phyloP scores from a whole-genome alignment of 2,797 vertebrate genomes.

The Danio jaintianensis region DNA sequence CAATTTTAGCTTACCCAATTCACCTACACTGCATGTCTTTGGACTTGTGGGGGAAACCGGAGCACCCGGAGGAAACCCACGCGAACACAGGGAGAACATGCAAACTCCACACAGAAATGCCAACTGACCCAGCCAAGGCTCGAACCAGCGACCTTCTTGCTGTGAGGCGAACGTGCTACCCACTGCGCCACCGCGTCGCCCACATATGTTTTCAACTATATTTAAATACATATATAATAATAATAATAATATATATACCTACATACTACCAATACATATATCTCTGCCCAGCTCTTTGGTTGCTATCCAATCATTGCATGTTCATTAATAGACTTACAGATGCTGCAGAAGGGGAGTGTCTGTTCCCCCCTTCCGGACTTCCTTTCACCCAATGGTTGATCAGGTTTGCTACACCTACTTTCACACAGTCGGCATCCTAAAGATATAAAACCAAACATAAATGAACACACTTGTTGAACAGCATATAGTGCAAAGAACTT shows the following conservation, averaged over 20 bases:
- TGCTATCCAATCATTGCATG: not conserved
- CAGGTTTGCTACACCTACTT: constrained; percentile 80
- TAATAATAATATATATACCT: not conserved
- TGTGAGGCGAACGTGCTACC: too few relatives aligned
- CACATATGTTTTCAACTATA: too few relatives aligned
- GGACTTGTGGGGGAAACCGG: too few relatives aligned
- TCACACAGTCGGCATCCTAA: constrained; percentile 81
- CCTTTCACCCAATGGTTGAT: constrained; percentile 85
- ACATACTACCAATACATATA: not conserved
- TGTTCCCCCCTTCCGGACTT: constrained; percentile 69
- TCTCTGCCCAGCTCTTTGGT: not conserved
- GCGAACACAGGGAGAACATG: too few relatives aligned
- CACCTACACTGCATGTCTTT: too few relatives aligned
- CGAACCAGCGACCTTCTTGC: too few relatives aligned
- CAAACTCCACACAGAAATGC: too few relatives aligned
- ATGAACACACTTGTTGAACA: not conserved
- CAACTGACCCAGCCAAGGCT: too few relatives aligned
- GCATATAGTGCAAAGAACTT: not conserved
- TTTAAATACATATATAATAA: too few relatives aligned
- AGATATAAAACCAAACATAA: constrained; percentile 9
- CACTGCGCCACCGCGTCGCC: too few relatives aligned
- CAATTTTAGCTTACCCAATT: too few relatives aligned
- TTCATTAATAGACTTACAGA: constrained; percentile 69
- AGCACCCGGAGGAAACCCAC: too few relatives aligned
- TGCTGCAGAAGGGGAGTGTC: constrained; percentile 61